Percentiles rank a stretch among this genome's conserved stretches.
Evolutionary conservation across 2,113 vertebrate species (phyloP).

Genomic region (Rousettus leschenaultii): DNA sequence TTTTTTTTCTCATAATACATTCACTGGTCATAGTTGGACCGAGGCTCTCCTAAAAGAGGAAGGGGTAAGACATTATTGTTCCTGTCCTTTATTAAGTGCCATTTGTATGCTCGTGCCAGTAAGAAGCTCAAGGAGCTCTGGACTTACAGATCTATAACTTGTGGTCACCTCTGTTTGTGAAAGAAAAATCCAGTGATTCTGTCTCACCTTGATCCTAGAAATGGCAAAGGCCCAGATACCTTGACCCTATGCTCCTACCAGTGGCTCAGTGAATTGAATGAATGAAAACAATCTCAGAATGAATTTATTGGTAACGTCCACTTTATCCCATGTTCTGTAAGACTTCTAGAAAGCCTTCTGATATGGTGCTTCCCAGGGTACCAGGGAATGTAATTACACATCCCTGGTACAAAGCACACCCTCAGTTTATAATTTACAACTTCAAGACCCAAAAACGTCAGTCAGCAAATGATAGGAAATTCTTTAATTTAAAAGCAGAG

Average conservation of each 20-base stretch:
- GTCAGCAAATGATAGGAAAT: neutral
- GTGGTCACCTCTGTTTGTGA: neutral
- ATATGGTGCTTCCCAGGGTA: neutral
- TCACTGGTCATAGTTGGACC: constrained; percentile 49
- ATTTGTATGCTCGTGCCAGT: constrained; percentile 33
- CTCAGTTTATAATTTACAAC: neutral
- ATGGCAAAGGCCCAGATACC: neutral
- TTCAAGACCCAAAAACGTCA: neutral
- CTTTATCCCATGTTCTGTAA: neutral
- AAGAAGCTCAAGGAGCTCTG: constrained; percentile 17
- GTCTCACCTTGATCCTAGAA: neutral
- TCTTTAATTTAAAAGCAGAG: neutral
- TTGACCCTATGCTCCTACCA: neutral
- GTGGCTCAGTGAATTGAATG: neutral
- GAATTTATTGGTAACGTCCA: neutral
- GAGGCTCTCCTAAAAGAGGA: constrained; percentile 58
- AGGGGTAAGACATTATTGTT: constrained; percentile 58
- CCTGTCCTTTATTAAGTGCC: constrained; percentile 33
- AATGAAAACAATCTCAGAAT: neutral
- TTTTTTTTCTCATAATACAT: constrained; percentile 62
- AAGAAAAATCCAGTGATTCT: neutral
- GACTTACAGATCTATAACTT: neutral
- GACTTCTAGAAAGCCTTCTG: neutral
- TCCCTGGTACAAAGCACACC: neutral
- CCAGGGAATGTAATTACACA: neutral